Evolutionary conservation across 2,113 vertebrate species (phyloP).

Genomic region (Monarcha castaneiventris): DNA sequence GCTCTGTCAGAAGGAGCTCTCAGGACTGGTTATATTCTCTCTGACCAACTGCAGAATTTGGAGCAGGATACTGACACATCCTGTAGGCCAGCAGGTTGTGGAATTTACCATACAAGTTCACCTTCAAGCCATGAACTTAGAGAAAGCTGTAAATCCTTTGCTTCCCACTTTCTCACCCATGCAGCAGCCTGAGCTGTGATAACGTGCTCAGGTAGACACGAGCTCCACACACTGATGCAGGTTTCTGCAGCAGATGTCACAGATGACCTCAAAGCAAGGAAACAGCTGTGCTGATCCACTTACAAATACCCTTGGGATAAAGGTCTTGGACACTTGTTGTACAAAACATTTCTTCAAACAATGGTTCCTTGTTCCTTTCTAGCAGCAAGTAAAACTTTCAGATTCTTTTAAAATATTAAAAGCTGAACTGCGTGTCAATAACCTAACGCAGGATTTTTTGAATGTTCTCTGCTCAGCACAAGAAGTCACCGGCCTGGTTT

Average conservation of each 20-base stretch:
- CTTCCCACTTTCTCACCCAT: not conserved
- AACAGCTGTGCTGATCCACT: slow-evolving; percentile 63
- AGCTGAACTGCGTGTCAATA: not conserved
- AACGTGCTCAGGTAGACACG: not conserved
- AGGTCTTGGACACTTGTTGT: slow-evolving; percentile 54
- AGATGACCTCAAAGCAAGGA: slow-evolving; percentile 52
- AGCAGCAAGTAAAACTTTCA: not conserved
- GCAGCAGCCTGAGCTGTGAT: not conserved
- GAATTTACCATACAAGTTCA: not conserved
- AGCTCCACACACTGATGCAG: not conserved
- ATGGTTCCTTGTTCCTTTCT: slow-evolving; percentile 36
- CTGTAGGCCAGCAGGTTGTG: not conserved
- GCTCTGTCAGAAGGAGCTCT: not conserved
- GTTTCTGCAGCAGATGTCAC: slow-evolving; percentile 70
- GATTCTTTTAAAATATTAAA: not conserved
- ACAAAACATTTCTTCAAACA: slow-evolving; percentile 37
- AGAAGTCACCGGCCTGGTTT: not conserved
- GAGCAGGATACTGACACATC: not conserved
- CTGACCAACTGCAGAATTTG: not conserved
- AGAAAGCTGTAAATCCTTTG: not conserved
- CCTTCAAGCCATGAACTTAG: not conserved
- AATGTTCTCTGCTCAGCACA: not conserved
- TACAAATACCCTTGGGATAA: slow-evolving; percentile 58
- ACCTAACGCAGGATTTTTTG: not conserved
- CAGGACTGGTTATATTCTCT: not conserved